Conservation (phyloP, 2,888 invertebrate genomes). For the Apamea epomidion region DNA sequence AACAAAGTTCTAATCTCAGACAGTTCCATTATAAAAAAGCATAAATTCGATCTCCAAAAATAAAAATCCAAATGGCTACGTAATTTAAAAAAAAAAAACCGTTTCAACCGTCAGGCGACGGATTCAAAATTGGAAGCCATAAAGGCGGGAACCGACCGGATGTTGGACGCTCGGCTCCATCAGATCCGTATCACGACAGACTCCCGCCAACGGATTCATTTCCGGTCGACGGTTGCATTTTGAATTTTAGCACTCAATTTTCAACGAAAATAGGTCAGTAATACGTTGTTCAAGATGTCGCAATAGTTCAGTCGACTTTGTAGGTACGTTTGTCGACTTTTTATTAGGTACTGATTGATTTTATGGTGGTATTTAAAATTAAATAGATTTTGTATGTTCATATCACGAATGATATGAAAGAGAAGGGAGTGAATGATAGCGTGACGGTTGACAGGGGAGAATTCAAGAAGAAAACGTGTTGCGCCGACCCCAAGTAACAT, state of each 20-base stretch:
- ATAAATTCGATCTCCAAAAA: conserved; percentile 39
- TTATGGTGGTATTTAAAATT: neutral
- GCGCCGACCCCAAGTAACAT: too few relatives aligned
- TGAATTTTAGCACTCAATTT: conserved; percentile 85
- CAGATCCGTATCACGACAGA: conserved; percentile 88
- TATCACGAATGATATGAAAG: too few relatives aligned
- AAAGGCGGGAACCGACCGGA: conserved; percentile 88
- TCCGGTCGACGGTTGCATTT: conserved; percentile 88
- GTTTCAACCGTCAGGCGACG: conserved; percentile 63
- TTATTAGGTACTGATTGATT: conserved; percentile 4
- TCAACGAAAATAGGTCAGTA: conserved; percentile 76
- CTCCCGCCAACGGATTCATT: conserved; percentile 88
- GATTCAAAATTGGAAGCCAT: conserved; percentile 88
- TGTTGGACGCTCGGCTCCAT: conserved; percentile 86
- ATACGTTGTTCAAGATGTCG: conserved; percentile 72
- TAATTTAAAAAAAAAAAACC: conserved; percentile 68
- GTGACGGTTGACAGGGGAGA: too few relatives aligned
- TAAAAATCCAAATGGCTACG: conserved; percentile 50
- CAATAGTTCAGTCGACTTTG: conserved; percentile 61
- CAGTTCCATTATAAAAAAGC: conserved; percentile 22
- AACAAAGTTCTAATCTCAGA: neutral
- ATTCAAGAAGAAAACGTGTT: too few relatives aligned
- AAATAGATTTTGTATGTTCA: neutral
- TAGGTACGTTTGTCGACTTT: conserved; percentile 28
- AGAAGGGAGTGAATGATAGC: too few relatives aligned